These are phyloP conservation scores for Syritta pipiens DNA, from an alignment of 2,888 invertebrate species.

Conservation along the genomic window DNA sequence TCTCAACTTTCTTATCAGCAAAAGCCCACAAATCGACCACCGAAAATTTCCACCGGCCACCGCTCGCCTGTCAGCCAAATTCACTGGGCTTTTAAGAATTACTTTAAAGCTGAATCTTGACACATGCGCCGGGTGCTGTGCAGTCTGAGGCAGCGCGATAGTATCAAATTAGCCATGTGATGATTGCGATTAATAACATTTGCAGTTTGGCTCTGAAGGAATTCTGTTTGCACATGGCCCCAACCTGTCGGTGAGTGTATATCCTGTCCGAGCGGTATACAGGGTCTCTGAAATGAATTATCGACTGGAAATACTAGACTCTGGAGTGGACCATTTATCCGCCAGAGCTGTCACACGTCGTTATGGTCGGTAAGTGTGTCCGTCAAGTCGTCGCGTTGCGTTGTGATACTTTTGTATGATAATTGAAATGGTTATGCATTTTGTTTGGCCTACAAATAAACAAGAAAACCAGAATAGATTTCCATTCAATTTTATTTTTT, in stretches of 20 bases:
- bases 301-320: not conserved
- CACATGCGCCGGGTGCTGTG: too few species aligned
- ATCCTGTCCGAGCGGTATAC: constrained; percentile 57
- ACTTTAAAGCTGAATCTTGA: not conserved
- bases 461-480: constrained; percentile 28
- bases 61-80: too few species aligned
- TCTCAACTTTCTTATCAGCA: too few species aligned
- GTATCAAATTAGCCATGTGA: constrained; percentile 43
- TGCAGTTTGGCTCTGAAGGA: not conserved
- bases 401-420: constrained; percentile 17
- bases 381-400: constrained; percentile 17
- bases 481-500: constrained; percentile 10
- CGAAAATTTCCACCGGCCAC: too few species aligned
- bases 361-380: too few species aligned
- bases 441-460: constrained; percentile 25
- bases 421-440: constrained; percentile 38
- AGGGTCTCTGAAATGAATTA: constrained; percentile 15
- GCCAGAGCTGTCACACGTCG: constrained; percentile 10
- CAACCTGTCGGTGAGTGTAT: constrained; percentile 51
- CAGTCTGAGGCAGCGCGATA: too few species aligned
- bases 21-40: too few species aligned
- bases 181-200: constrained; percentile 41
- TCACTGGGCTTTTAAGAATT: too few species aligned
- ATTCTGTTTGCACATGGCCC: not conserved
- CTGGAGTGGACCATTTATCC: not conserved